Evolutionary conservation across 53 echinoderm and acorn worm species (phyloP), one percentile per base, ranked within the genome.

Genomic region (Patiria pectinifera): DNA sequence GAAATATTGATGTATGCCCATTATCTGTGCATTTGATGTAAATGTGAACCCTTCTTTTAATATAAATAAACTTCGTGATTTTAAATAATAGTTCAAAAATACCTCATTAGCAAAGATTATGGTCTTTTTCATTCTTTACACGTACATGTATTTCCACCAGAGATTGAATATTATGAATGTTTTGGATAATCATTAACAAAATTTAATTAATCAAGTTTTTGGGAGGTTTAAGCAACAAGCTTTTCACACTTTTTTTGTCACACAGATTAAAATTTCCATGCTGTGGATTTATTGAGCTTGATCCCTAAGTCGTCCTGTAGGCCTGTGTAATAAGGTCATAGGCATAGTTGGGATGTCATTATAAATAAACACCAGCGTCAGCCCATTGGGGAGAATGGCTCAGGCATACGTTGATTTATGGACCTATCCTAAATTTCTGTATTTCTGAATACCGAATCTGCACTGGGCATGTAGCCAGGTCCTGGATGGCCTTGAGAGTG

Each of bases 331-430:
- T 26, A 62, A 59, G 82, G 7, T 80, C 47, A 45, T 10, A 66
- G 81, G 49, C 80, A 69, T 66, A 23, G 45, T 69, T 66, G 81
- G 69, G 47, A 69, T 81, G 69, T 63, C 79, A 80, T 90, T 81
- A 90, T 90, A 90, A 90, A 90, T 90, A 90, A 90, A 90, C 90
- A 80, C 66, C 45, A 90, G 90, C 78, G 45, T 75, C 59, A 23
- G 48, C 9, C 86, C 58, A 87, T 87, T 48, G 19, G 82, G 25
- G 62, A 16, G 59, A 18, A 13, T 76, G 78, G 78, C 11, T 77
- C 6, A 8, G 49, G 12, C 19, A 11, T 3, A n/a, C n/a, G 49
- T n/a, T 88, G 35, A 62, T 48, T 62, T 62, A 78, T 88, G 46
- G 21, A 45, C 62, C 88, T 23, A 47, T 49, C 19, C 74, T 46